Evolutionary conservation across 2,888 invertebrate genomes (phyloP).

Genomic region (Octonoba sinensis): DNA sequence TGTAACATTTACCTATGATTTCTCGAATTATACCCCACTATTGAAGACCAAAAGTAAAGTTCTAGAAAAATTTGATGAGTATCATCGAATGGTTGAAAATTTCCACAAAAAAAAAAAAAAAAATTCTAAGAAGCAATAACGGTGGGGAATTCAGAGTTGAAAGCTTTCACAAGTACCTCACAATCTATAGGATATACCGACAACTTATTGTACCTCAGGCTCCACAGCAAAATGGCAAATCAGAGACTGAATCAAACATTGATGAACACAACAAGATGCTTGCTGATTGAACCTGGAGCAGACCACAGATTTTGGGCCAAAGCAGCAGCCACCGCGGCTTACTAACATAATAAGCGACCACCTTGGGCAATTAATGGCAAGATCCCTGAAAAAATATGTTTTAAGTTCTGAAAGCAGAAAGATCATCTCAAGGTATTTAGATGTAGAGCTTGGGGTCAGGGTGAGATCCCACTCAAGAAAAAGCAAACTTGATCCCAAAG

Average conservation of each 20-base stretch:
- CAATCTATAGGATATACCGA: not conserved
- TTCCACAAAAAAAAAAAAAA: constrained; percentile 7
- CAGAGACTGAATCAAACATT: no score
- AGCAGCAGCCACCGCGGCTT: constrained; percentile 2
- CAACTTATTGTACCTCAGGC: constrained; percentile 10
- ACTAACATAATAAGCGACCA: constrained; percentile 21
- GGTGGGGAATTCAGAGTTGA: constrained; percentile 6
- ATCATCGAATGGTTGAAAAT: constrained; percentile 14
- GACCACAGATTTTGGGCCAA: constrained; percentile 14
- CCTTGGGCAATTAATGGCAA: constrained; percentile 9
- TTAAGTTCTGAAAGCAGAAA: not conserved
- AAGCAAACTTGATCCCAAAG: no score
- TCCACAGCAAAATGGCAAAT: no score
- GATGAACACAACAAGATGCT: constrained; percentile 6
- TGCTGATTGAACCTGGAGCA: constrained; percentile 1
- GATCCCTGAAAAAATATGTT: constrained; percentile 24
- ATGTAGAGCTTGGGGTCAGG: constrained; percentile 13
- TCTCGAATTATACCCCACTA: not conserved
- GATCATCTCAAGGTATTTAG: constrained; percentile 15
- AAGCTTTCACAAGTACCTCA: constrained; percentile 2
- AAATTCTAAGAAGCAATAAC: not conserved
- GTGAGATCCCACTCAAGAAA: not conserved
- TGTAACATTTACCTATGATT: constrained; percentile 22
- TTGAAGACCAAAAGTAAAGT: constrained; percentile 21
- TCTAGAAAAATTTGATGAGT: constrained; percentile 7